These are phyloP conservation scores for Stegostoma tigrinum DNA, from an alignment of 2,113 vertebrate species.

Conservation along the genomic window DNA sequence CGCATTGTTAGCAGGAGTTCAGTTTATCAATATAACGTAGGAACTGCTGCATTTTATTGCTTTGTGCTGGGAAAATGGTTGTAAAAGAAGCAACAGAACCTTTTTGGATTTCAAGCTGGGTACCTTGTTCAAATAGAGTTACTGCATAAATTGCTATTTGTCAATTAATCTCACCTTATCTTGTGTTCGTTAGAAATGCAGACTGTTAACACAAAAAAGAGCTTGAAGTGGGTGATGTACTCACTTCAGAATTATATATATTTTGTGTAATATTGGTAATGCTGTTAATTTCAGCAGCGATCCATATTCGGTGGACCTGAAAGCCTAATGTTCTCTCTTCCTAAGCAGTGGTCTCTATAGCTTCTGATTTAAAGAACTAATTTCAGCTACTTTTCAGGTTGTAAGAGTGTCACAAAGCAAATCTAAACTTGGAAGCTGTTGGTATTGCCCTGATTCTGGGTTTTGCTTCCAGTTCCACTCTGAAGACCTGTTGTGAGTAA, in stretches of 20 bases:
- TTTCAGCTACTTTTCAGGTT: not conserved
- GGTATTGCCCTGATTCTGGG: not conserved
- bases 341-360: not conserved
- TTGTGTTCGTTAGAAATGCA: not conserved
- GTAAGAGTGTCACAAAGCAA: not conserved
- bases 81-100: not conserved
- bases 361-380: not conserved
- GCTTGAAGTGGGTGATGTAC: not conserved
- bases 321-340: not conserved
- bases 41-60: not conserved
- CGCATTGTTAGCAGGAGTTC: not conserved
- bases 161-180: not conserved
- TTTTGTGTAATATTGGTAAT: not conserved
- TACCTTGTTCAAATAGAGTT: not conserved
- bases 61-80: not conserved
- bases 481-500: not conserved
- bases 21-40: not conserved
- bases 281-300: not conserved
- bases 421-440: not conserved
- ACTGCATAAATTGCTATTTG: not conserved
- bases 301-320: not conserved
- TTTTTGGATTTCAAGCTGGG: not conserved
- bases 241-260: not conserved
- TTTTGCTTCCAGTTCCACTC: not conserved
- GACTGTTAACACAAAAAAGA: not conserved